Percentiles rank a stretch among this genome's conserved stretches.
Conservation (phyloP, 2,797 vertebrate species). For the Melanotaenia pygmaea region DNA sequence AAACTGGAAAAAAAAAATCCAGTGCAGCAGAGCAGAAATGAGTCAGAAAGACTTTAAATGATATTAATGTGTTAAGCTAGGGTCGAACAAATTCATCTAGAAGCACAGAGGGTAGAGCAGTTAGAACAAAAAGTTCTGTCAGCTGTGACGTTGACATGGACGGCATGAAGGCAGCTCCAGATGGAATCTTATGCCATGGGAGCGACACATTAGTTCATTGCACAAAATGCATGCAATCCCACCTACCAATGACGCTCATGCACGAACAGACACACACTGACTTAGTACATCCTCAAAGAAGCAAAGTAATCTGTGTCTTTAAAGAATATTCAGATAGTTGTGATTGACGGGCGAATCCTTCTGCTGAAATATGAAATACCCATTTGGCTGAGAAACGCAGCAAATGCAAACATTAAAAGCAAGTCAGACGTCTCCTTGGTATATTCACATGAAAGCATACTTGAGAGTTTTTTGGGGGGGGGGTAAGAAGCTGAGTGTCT, state of each 20-base stretch:
- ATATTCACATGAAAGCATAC: slow-evolving; percentile 69
- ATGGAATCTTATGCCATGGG: too few species aligned
- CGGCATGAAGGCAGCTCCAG: too few species aligned
- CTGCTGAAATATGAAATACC: slow-evolving; percentile 56
- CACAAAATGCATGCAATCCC: neutral
- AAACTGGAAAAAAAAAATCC: too few species aligned
- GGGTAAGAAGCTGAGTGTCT: slow-evolving; percentile 43
- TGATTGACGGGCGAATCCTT: slow-evolving; percentile 77
- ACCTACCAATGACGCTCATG: neutral
- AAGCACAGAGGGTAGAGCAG: too few species aligned
- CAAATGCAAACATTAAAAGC: too few species aligned
- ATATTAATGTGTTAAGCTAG: too few species aligned
- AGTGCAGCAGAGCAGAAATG: too few species aligned
- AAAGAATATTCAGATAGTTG: slow-evolving; percentile 34
- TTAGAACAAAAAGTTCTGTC: too few species aligned
- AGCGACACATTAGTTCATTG: too few species aligned
- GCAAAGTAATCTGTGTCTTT: slow-evolving; percentile 42
- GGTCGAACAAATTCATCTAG: too few species aligned
- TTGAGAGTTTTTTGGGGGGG: slow-evolving; percentile 33
- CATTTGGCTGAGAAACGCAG: slow-evolving; percentile 45
- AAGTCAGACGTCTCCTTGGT: slow-evolving; percentile 8
- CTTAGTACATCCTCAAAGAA: slow-evolving; percentile 25
- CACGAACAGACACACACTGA: neutral
- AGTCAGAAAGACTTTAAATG: too few species aligned
- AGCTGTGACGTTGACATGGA: too few species aligned